Base-by-base conservation (phyloP, 2,888 invertebrate genomes). In the Neria commutata region DNA sequence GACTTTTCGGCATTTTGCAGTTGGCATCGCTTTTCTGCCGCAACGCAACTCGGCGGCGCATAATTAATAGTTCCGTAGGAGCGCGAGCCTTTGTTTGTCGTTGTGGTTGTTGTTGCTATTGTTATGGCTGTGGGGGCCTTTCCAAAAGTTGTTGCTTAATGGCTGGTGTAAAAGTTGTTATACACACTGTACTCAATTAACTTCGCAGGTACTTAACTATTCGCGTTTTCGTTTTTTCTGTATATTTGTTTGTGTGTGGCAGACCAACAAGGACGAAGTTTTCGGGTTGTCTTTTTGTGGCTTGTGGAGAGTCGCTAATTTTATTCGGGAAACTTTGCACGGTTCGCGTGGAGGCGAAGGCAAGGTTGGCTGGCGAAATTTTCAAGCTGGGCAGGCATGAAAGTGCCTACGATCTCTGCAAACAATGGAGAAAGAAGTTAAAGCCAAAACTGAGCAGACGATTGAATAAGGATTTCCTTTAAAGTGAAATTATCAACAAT, bases 131-230 rank as follows among this genome's bases (percentile, higher is more conserved):
- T 3, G 17, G 19, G 37, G 4, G 6, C 10, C 11, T 19, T 10
- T 67, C 64, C 64, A 26, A 64, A 56, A 69, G 50, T 66, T 66
- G 65, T 74, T 66, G 77, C 72, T 58, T 67, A 69, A 67, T 69
- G 65, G 67, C 61, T 62, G 66, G 67, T 67, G 65, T 63, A 67
- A 66, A 69, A 69, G 66, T 69, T 67, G 58, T 64, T 46, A 52
- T 57, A 52, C 47, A 54, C 58, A 48, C 21, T 58, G 65, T 67
- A 67, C 64, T 78, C 79, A 77, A 77, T 78, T 77, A 78, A 78
- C 75, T 77, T 74, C 68, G 68, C 79, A 77, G 79, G 77, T 77
- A 79, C 78, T 77, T 78, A 77, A 77, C n/a, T n/a, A n/a, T n/a
- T n/a, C n/a, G n/a, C n/a, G n/a, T n/a, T n/a, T n/a, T n/a, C n/a